Evolutionary conservation across 1,140 invertebrate species (phyloP).

Genomic region (Lepidurus packardi): DNA sequence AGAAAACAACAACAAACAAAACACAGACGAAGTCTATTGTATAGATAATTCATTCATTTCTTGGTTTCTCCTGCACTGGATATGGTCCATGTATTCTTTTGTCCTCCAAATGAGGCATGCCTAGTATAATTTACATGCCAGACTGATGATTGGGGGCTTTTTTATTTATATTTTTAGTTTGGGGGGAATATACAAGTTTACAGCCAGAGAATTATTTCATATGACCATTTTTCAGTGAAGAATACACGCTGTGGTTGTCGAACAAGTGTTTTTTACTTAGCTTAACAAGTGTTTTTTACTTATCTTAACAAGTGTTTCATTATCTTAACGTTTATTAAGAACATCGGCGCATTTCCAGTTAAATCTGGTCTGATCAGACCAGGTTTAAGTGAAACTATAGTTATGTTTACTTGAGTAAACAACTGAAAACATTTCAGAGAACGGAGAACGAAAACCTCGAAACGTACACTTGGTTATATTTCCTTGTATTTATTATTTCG

Average conservation of each 20-base stretch:
- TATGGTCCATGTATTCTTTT: neutral
- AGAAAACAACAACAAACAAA: neutral
- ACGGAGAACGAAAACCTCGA: too few species aligned
- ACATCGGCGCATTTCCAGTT: too few species aligned
- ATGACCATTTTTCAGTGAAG: conserved; percentile 3
- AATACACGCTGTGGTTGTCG: conserved; percentile 11
- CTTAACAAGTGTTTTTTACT: too few species aligned
- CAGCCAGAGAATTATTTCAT: conserved; percentile 5
- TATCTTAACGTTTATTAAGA: too few species aligned
- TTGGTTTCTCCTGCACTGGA: conserved; percentile 3
- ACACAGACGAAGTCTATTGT: neutral
- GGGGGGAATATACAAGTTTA: neutral
- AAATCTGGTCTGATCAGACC: too few species aligned
- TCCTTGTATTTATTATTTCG: too few species aligned
- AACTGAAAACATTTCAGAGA: too few species aligned
- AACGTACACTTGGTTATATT: too few species aligned
- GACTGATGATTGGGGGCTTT: neutral
- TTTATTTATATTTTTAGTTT: neutral
- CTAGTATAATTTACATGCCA: neutral
- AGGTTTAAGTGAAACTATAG: too few species aligned
- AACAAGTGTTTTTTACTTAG: neutral
- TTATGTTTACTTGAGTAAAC: too few species aligned
- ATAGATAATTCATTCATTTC: neutral
- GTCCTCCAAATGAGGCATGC: neutral
- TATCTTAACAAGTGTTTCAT: too few species aligned